Conservation (phyloP, 2,113 vertebrate species). For the Panurus biarmicus region DNA sequence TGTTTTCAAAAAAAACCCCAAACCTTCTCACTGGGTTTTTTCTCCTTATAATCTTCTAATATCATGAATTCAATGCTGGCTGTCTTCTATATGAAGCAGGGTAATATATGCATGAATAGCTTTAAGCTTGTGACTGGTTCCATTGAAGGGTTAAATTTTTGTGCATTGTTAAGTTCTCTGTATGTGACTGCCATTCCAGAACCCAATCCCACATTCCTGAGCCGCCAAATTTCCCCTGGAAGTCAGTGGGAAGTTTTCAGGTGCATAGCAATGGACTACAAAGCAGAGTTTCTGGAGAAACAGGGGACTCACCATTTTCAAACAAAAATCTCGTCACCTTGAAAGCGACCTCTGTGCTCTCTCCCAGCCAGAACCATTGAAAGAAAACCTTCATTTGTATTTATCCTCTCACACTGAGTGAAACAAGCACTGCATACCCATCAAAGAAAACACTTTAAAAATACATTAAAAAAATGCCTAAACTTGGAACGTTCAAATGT, state of each 20-base stretch:
- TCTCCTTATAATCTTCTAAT: background rate
- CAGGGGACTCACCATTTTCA: background rate
- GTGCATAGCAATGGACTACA: constrained; percentile 7
- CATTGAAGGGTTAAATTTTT: constrained; percentile 38
- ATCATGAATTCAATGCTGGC: background rate
- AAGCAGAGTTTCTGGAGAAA: constrained; percentile 9
- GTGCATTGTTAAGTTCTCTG: constrained; percentile 10
- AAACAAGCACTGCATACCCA: background rate
- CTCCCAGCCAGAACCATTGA: background rate
- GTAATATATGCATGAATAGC: background rate
- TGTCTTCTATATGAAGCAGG: background rate
- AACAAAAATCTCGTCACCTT: background rate
- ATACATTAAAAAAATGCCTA: background rate
- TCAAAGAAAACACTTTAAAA: background rate
- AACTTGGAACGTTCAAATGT: background rate
- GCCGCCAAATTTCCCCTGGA: constrained; percentile 42
- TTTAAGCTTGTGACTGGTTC: background rate
- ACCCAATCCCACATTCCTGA: constrained; percentile 22
- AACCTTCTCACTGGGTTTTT: background rate
- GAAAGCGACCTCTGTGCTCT: background rate
- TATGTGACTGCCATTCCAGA: background rate
- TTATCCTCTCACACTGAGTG: background rate
- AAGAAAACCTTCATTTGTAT: constrained; percentile 27
- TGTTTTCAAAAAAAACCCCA: background rate
- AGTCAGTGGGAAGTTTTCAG: constrained; percentile 49